Conservation (phyloP, 2,113 vertebrate species). For the Cyprinus carpio region DNA sequence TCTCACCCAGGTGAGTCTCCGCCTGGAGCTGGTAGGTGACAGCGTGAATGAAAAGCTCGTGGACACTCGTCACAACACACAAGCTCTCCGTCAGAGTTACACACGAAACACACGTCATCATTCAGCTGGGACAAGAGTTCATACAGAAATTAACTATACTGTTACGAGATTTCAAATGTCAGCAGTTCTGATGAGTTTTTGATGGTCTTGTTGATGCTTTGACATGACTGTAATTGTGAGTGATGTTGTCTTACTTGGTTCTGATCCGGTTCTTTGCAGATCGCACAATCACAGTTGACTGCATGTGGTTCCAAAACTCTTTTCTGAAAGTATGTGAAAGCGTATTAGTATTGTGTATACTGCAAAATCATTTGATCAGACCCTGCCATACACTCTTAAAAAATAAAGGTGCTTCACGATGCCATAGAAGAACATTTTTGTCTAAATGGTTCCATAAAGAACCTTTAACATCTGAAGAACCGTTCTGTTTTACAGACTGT, state of each 20-base stretch:
- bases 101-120: conserved; percentile 72
- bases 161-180: neutral
- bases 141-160: neutral
- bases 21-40: conserved; percentile 67
- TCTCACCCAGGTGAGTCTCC: conserved; percentile 35
- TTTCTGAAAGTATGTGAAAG: neutral
- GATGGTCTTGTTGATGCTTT: neutral
- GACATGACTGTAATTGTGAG: neutral
- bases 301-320: neutral
- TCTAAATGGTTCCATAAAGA: too few relatives aligned
- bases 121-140: conserved; percentile 66
- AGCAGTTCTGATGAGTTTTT: neutral
- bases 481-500: too few relatives aligned
- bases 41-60: conserved; percentile 70
- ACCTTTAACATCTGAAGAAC: too few relatives aligned
- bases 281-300: conserved; percentile 35
- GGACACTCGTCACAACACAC: conserved; percentile 72
- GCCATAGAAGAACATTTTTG: too few relatives aligned
- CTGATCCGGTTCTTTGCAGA: conserved; percentile 19
- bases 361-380: neutral
- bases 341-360: neutral
- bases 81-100: conserved; percentile 53
- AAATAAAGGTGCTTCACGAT: too few relatives aligned
- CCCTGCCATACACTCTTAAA: neutral
- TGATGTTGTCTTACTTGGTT: conserved; percentile 9